Conservation (phyloP, 2,113 vertebrate species). For the Dascyllus trimaculatus region DNA sequence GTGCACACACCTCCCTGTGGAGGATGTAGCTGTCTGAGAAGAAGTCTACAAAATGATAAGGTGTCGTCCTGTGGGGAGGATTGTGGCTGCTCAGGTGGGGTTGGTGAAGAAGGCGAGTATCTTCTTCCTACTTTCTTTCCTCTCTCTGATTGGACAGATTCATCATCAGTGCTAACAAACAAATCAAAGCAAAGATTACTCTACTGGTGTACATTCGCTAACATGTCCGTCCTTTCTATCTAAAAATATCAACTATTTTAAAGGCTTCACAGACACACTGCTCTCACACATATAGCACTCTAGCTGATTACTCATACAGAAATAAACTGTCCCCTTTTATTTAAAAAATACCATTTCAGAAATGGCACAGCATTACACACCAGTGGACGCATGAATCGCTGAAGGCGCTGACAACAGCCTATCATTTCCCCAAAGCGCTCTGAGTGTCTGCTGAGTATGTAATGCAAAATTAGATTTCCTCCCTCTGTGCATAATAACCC, state of each 20-base stretch:
- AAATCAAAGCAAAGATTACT: background rate
- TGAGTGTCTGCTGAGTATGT: slow-evolving; percentile 4
- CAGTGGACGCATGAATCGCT: slow-evolving; percentile 15
- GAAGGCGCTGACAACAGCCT: slow-evolving; percentile 30
- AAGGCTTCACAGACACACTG: background rate
- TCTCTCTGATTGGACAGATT: background rate
- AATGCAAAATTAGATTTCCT: slow-evolving; percentile 49
- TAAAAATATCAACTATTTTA: slow-evolving; percentile 4
- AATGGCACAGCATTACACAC: slow-evolving; percentile 23
- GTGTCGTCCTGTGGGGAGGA: background rate
- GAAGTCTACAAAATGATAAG: background rate
- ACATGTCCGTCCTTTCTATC: background rate
- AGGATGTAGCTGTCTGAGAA: background rate
- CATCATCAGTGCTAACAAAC: background rate
- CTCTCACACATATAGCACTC: background rate
- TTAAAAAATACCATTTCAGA: slow-evolving; percentile 14
- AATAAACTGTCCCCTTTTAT: background rate
- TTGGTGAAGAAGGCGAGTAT: background rate
- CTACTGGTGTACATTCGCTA: background rate
- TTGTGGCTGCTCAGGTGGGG: background rate
- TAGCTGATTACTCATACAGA: slow-evolving; percentile 10
- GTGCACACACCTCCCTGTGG: background rate
- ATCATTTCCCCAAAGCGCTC: slow-evolving; percentile 36
- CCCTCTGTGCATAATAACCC: slow-evolving; percentile 30
- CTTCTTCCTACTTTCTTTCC: background rate